Percentiles rank a stretch among this genome's conserved stretches.
Conservation (phyloP, 2,888 invertebrate species). For the Fissipunctia ypsillon region DNA sequence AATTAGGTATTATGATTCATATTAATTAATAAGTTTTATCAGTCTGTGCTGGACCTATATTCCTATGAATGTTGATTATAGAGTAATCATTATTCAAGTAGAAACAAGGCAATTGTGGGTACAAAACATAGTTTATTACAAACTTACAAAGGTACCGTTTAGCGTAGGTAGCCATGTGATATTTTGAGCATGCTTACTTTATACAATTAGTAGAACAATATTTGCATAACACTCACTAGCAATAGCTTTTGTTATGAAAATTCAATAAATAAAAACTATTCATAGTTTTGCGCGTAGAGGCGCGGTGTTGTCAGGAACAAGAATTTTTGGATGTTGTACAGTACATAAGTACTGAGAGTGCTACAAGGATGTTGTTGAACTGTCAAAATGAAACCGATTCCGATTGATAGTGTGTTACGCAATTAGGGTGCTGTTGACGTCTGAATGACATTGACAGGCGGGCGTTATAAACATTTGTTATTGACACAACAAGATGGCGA, state of each 20-base stretch:
- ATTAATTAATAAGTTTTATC: conserved; percentile 5
- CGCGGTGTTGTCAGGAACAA: background rate
- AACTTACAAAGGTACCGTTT: background rate
- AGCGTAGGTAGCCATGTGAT: conserved; percentile 24
- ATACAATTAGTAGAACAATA: conserved; percentile 5
- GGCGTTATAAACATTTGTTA: background rate
- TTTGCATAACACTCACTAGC: background rate
- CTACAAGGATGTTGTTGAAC: background rate
- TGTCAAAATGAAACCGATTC: too few relatives aligned
- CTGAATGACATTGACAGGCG: background rate
- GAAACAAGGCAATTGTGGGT: conserved; percentile 38
- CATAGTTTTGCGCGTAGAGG: background rate
- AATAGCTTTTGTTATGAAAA: background rate
- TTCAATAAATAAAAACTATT: background rate
- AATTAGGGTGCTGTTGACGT: background rate
- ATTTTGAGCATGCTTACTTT: conserved; percentile 13
- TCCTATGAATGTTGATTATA: conserved; percentile 10
- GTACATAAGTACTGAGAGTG: background rate
- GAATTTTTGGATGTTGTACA: background rate
- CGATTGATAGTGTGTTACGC: too few relatives aligned
- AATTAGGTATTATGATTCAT: background rate
- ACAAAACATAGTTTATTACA: conserved; percentile 44
- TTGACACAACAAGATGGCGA: background rate
- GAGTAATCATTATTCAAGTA: conserved; percentile 10
- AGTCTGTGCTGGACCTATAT: conserved; percentile 1